These are phyloP conservation scores for Parnassius smintheus DNA, from an alignment of 2,888 invertebrate genomes.

Conservation along the genomic window DNA sequence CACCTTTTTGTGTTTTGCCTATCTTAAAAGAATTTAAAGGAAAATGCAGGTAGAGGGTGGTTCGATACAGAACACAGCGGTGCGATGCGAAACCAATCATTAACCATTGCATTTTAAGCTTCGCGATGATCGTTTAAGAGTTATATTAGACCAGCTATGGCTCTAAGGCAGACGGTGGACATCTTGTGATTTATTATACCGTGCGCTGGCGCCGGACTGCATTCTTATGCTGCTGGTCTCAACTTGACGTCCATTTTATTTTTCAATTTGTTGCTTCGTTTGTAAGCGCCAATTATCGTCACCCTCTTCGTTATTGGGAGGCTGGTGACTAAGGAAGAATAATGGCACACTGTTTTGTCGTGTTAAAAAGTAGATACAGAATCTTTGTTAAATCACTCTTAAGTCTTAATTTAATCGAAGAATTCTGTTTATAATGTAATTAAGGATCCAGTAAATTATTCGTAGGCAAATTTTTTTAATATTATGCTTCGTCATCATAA, in stretches of 20 bases:
- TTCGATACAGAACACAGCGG: conserved; percentile 36
- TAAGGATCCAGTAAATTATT: too few species aligned
- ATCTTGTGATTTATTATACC: conserved; percentile 51
- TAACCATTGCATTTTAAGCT: conserved; percentile 33
- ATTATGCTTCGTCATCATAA: too few species aligned
- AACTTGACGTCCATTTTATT: conserved; percentile 47
- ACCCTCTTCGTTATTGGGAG: conserved; percentile 13
- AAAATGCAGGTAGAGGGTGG: conserved; percentile 48
- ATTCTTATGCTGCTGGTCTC: conserved; percentile 46
- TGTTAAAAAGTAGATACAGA: not conserved
- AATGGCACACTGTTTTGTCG: not conserved
- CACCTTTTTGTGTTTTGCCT: conserved; percentile 41
- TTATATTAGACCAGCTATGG: conserved; percentile 34
- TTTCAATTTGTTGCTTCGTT: conserved; percentile 34
- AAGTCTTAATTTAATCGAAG: too few species aligned
- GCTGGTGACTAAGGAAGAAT: conserved; percentile 13
- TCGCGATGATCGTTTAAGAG: conserved; percentile 28
- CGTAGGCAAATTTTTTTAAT: too few species aligned
- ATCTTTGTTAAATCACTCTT: not conserved
- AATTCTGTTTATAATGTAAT: not conserved
- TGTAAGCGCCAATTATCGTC: conserved; percentile 22
- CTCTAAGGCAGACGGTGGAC: conserved; percentile 23
- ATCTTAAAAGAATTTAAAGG: conserved; percentile 27
- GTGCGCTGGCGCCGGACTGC: conserved; percentile 49
- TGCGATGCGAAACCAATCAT: conserved; percentile 30